Evolutionary conservation across 2,888 invertebrate species (phyloP), one percentile per base, ranked within the genome.

Genomic region (Apamea sordens): DNA sequence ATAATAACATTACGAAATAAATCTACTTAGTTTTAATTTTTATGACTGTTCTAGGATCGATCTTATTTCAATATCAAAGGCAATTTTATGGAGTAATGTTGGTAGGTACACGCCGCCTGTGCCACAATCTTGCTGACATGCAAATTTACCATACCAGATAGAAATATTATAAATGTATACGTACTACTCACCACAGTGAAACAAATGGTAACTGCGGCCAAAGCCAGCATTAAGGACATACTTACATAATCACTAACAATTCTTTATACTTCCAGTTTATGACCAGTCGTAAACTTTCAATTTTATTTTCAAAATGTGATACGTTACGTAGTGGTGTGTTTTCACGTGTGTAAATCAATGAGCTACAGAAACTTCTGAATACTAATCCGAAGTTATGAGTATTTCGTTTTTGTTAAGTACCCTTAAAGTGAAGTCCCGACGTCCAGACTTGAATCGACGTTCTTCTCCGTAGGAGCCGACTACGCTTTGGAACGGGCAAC

Each of bases 141-240:
- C 28, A 13, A 10, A 24, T 13, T 69, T n/a, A 53, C 21, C 18
- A 32, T 2, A 36, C 6, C 47, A 50, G 0, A 18, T 18, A 28
- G n/a, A n/a, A 7, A 18, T 65, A 44, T n/a, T 59, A 69, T 44
- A 32, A 64, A 76, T 50, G 6, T 56, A 24, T 61, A 32, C 8
- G 28, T 15, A 63, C 88, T 88, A 65, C 88, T 88, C 44, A 89
- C 88, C 70, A 79, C 72, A 41, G 69, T 74, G 36, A 85, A 73
- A 68, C 73, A 86, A 73, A 73, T 44, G 21, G 72, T 56, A 64
- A 75, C 71, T 63, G 50, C 65, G 44, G 64, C 61, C 77, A 74
- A 77, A 71, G 67, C 79, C 75, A 74, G 41, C 53, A 80, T 63
- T 72, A 86, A 72, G 47, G 36, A 82, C 89, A 89, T 88, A 59